Evolutionary conservation across 2,888 invertebrate genomes (phyloP), one percentile per base, ranked within the genome.

Genomic region (Globia sparganii): DNA sequence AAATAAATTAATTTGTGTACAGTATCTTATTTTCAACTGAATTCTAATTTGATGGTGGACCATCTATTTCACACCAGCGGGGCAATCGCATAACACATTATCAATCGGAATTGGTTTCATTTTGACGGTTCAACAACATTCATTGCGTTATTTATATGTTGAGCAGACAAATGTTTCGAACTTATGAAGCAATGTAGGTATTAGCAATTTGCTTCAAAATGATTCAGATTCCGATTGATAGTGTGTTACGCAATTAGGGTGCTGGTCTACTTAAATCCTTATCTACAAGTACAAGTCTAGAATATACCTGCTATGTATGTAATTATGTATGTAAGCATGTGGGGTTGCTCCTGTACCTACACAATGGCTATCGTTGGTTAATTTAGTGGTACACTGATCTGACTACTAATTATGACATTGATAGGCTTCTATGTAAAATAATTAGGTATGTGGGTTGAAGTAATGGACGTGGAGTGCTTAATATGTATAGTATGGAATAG

Each of bases 351-450:
- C 21, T 58, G 65, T 62, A n/a, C n/a, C n/a, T n/a, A 68, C 28
- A 77, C 77, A 43, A 62, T 46, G 25, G 37, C 56, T 64, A 37
- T 64, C n/a, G 46, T 76, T 77, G 62, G 67, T n/a, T 37, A 77
- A 49, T 66, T 77, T 77, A 28, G 59, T 28, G 49, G 31, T n/a
- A 77, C 21, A 34, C 49, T 46, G 78, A n/a, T 67, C 40, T 53
- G 78, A 77, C 49, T 76, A 76, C 77, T 65, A 76, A 76, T 76
- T 65, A 75, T 34, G 15, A 49, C 25, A 67, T 62, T 75, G 53
- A 21, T 64, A 31, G 62, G 3, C 28, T 21, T 71, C 13, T 11
- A 34, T 34, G 46, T 46, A 72, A 34, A 69, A n/a, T 53, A 18
- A 31, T n/a, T 46, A 31, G 67, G 15, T 67, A 28, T 61, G 31